Conservation (phyloP, 2,113 vertebrate species). For the Coregonus clupeaformis region DNA sequence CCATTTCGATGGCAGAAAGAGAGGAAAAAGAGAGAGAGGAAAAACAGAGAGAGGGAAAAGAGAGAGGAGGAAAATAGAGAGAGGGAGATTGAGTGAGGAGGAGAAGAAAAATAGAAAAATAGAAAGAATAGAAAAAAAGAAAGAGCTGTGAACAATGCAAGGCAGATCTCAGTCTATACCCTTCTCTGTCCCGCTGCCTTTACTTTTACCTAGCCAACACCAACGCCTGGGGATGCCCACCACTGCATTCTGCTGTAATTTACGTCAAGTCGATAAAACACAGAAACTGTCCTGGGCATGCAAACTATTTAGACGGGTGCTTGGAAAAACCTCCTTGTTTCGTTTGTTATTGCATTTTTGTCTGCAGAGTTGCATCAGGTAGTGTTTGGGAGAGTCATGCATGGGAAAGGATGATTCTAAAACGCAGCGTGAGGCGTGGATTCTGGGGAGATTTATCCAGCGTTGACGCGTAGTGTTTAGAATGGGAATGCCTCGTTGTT, state of each 20-base stretch:
- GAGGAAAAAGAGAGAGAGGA: conserved; percentile 24
- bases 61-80: too few species aligned
- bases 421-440: conserved; percentile 63
- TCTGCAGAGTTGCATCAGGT: conserved; percentile 76
- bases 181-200: conserved; percentile 49
- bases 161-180: conserved; percentile 32
- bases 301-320: conserved; percentile 64
- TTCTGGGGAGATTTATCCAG: conserved; percentile 67
- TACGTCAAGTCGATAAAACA: conserved; percentile 68
- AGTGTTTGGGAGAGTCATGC: conserved; percentile 59
- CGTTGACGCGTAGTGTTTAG: conserved; percentile 64
- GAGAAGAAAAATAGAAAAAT: conserved; percentile 1
- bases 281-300: conserved; percentile 52
- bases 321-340: conserved; percentile 58
- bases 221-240: conserved; percentile 64
- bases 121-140: conserved; percentile 19
- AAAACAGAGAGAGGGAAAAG: conserved; percentile 26
- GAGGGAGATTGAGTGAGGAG: conserved; percentile 23
- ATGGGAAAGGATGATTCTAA: conserved; percentile 68
- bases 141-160: conserved; percentile 56
- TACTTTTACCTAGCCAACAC: conserved; percentile 56
- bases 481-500: conserved; percentile 59
- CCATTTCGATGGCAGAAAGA: conserved; percentile 56
- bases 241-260: conserved; percentile 59
- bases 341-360: conserved; percentile 67